Evolutionary conservation across 1,140 invertebrate species (phyloP).

Genomic region (Platyura marginata): DNA sequence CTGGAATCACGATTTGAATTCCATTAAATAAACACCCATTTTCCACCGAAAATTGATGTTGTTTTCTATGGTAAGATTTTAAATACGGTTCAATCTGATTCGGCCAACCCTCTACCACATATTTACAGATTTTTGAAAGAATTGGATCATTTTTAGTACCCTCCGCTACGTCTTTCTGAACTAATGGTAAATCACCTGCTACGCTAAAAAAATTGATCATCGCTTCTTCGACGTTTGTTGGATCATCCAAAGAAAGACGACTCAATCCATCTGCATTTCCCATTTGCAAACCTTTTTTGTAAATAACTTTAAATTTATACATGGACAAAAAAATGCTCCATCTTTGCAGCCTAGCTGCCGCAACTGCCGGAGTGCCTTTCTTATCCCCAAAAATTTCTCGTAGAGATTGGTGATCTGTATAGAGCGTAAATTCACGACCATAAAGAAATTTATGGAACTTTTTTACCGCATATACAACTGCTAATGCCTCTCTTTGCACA

Average conservation of each 20-base stretch:
- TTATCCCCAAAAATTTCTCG: conserved; percentile 3
- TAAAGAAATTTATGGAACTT: conserved; percentile 19
- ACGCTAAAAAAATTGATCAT: neutral
- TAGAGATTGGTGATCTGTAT: conserved; percentile 4
- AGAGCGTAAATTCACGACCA: conserved; percentile 12
- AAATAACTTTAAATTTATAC: conserved; percentile 1
- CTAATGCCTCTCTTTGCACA: conserved; percentile 26
- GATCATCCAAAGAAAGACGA: neutral
- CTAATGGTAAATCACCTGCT: neutral
- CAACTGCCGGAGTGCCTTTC: conserved; percentile 2
- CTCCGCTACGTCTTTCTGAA: neutral
- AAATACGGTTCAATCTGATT: neutral
- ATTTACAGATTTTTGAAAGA: neutral
- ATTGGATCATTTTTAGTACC: neutral
- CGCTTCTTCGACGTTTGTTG: neutral
- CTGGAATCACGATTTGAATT: neutral
- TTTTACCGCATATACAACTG: conserved; percentile 22
- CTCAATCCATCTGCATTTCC: neutral
- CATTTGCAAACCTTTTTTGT: neutral
- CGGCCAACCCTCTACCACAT: neutral
- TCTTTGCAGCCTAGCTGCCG: conserved; percentile 1
- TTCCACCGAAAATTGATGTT: neutral
- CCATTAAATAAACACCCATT: neutral
- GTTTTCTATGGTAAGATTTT: neutral
- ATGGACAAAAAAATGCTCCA: conserved; percentile 1